A percentile compares a stretch with the other conserved stretches of the same genome.
Conservation (phyloP, 2,888 invertebrate genomes). For the Polietes domitor region DNA sequence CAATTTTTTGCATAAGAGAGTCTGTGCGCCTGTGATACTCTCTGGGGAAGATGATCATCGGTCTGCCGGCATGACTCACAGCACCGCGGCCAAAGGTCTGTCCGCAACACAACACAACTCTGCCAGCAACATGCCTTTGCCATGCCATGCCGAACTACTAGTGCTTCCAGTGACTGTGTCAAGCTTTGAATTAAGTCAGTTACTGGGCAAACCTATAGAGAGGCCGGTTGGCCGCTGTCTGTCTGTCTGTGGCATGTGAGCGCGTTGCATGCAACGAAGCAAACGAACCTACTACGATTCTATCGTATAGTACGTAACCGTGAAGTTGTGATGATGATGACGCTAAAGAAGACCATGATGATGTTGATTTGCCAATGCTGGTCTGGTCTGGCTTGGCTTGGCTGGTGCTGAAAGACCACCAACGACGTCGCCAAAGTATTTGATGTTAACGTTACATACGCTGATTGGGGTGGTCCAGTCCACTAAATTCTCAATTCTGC, state of each 20-base stretch:
- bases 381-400: slow-evolving; percentile 15
- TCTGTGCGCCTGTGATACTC: not conserved
- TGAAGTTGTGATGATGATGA: slow-evolving; percentile 21
- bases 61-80: slow-evolving; percentile 48
- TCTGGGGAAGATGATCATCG: slow-evolving; percentile 20
- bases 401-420: slow-evolving; percentile 64
- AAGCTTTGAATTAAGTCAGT: slow-evolving; percentile 64
- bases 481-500: slow-evolving; percentile 44
- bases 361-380: slow-evolving; percentile 48
- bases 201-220: slow-evolving; percentile 3
- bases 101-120: slow-evolving; percentile 29
- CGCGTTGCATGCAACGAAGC: slow-evolving; percentile 5
- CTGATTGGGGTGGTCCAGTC: slow-evolving; percentile 63
- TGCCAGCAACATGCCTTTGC: not conserved
- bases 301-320: slow-evolving; percentile 20
- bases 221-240: slow-evolving; percentile 34
- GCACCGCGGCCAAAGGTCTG: slow-evolving; percentile 20
- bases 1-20: slow-evolving; percentile 16
- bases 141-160: not conserved
- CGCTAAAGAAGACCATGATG: slow-evolving; percentile 14
- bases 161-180: slow-evolving; percentile 57
- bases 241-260: slow-evolving; percentile 42
- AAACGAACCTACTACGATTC: not conserved
- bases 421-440: slow-evolving; percentile 64
- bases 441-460: slow-evolving; percentile 66